Base-by-base conservation (phyloP, 2,888 invertebrate genomes). In the Ophion costatus region DNA sequence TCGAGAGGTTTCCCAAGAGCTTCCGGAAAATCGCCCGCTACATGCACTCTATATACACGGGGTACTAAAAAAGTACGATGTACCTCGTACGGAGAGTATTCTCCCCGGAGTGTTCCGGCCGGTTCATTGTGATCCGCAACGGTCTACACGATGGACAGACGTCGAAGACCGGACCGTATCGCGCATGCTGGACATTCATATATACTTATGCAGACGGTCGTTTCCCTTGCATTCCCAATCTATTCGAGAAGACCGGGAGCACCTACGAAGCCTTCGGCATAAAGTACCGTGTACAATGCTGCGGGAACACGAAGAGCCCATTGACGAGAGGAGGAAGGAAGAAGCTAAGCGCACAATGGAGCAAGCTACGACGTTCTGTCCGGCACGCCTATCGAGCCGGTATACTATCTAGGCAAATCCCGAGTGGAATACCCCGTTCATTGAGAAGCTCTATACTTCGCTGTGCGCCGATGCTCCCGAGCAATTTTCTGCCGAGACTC, bases 391-490 rank as follows among this genome's bases (percentile, higher is more conserved):
- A 88, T 88, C 88, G 79, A 73, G 76, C 82, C 56, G 69, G 81
- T 88, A 86, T 89, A 69, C 76, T 83, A 91, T 91, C 90, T 89
- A 88, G 86, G 88, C 87, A 91, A 91, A 91, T 89, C 89, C 84
- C 87, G 63, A 79, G 82, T 83, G 87, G 87, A 89, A 89, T 89
- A 88, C 84, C 79, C 82, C 82, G 87, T 86, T 85, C 84, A 84
- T 84, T 86, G 80, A 84, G 64, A 75, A 74, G 57, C 73, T 75
- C 76, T 56, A 71, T 71, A 80, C 61, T 63, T 59, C 73, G 42
- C 66, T 79, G 71, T 76, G 71, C 71, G 76, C 66, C 73, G 66
- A 70, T 71, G 75, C 75, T 85, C 84, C 71, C 66, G 38, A 71
- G 63, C 82, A 85, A 85, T 82, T 82, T 85, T 85, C 82, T 67